Conservation (phyloP, 1,140 invertebrate genomes). For the Pemphigus obesinymphae region DNA sequence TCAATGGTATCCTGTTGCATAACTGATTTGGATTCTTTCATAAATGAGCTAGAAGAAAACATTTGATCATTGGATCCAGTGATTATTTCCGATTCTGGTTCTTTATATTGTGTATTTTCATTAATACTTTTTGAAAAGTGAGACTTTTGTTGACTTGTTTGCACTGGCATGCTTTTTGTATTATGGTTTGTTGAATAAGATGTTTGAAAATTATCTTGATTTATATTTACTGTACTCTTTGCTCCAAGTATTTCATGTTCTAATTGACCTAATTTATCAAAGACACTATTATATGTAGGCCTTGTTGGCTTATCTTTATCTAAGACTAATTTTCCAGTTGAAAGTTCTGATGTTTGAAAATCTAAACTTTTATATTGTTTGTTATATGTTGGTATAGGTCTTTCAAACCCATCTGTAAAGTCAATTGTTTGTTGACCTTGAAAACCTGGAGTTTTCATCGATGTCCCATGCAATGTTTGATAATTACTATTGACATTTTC, state of each 20-base stretch:
- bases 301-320: neutral
- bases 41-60: neutral
- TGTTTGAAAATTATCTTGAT: conserved; percentile 12
- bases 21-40: neutral
- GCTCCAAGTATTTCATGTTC: conserved; percentile 8
- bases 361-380: neutral
- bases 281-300: neutral
- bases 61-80: neutral
- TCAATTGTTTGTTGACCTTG: conserved; percentile 14
- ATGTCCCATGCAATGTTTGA: neutral
- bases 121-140: neutral
- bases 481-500: neutral
- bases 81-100: conserved; percentile 6
- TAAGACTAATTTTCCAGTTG: neutral
- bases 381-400: neutral
- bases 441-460: neutral
- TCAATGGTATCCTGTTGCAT: neutral
- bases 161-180: conserved; percentile 14
- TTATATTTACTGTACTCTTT: neutral
- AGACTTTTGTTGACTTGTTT: neutral
- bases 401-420: neutral
- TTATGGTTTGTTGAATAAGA: neutral
- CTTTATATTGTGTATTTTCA: conserved; percentile 16
- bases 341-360: neutral
- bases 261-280: conserved; percentile 6